A percentile compares a stretch with the other conserved stretches of the same genome.
phyloP scores from a whole-genome alignment of 1,140 invertebrate species.

The Drosophila mauritiana region DNA sequence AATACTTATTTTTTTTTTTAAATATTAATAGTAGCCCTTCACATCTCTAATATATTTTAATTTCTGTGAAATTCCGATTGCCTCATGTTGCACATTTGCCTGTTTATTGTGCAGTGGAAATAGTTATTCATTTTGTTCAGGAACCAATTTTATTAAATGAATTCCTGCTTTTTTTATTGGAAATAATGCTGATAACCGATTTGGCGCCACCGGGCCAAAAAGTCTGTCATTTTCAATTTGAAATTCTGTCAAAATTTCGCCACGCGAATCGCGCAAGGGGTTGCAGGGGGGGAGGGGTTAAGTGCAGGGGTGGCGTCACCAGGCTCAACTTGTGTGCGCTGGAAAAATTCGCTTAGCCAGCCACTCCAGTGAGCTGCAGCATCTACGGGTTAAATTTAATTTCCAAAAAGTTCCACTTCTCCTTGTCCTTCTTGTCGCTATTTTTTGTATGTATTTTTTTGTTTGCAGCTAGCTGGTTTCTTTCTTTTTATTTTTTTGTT shows the following conservation, averaged over 20 bases:
- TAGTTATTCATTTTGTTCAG: constrained; percentile 48
- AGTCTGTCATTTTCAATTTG: constrained; percentile 62
- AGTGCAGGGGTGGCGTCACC: constrained; percentile 14
- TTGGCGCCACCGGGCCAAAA: constrained; percentile 20
- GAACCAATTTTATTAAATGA: constrained; percentile 57
- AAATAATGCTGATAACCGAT: constrained; percentile 35
- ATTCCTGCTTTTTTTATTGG: constrained; percentile 20
- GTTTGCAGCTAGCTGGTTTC: neutral
- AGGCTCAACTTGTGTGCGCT: constrained; percentile 34
- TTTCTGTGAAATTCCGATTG: neutral
- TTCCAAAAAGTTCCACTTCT: constrained; percentile 65
- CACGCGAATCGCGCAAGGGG: too few species aligned
- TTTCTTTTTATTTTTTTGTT: constrained; percentile 29
- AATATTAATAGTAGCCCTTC: too few species aligned
- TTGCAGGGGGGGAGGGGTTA: neutral
- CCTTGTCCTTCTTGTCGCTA: constrained; percentile 45
- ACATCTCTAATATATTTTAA: too few species aligned
- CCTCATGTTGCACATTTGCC: neutral
- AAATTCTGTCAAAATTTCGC: constrained; percentile 49
- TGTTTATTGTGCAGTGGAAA: neutral
- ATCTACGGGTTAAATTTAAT: constrained; percentile 76
- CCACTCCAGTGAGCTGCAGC: constrained; percentile 38
- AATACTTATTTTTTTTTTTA: too few species aligned
- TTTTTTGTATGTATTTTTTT: constrained; percentile 30
- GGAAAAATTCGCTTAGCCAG: constrained; percentile 62